Percentiles rank a stretch among this genome's conserved stretches.
Conservation (phyloP, 1,140 invertebrate species). For the Trachelipus rathkii region DNA sequence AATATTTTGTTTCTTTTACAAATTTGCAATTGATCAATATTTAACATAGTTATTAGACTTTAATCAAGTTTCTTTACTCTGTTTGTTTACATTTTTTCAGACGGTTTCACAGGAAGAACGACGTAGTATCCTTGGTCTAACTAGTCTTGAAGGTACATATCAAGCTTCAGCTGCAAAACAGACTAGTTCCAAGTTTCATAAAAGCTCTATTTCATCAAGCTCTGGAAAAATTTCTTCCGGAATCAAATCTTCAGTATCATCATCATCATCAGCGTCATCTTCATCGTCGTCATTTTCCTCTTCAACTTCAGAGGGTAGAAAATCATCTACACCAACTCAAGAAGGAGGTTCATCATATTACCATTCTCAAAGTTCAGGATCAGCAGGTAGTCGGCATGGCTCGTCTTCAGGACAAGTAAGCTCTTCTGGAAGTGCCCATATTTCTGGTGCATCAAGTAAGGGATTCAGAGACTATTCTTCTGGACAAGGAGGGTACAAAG, state of each 20-base stretch:
- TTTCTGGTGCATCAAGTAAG: not conserved
- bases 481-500: not conserved
- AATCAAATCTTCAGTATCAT: not conserved
- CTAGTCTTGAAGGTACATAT: not conserved
- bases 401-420: no score
- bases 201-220: no score
- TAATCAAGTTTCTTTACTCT: no score
- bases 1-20: no score
- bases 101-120: not conserved
- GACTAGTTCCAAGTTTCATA: not conserved
- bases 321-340: no score
- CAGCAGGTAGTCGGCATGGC: no score
- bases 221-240: not conserved
- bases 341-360: not conserved
- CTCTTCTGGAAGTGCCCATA: no score
- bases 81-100: no score
- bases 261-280: no score
- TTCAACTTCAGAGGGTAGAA: not conserved
- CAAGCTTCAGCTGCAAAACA: not conserved
- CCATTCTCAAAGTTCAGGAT: no score
- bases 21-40: no score
- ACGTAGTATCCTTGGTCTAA: not conserved
- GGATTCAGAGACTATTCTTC: not conserved
- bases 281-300: not conserved
- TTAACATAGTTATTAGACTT: no score